Evolutionary conservation across 92 coral and sea anemone species (phyloP).

Genomic region (Porites rus): DNA sequence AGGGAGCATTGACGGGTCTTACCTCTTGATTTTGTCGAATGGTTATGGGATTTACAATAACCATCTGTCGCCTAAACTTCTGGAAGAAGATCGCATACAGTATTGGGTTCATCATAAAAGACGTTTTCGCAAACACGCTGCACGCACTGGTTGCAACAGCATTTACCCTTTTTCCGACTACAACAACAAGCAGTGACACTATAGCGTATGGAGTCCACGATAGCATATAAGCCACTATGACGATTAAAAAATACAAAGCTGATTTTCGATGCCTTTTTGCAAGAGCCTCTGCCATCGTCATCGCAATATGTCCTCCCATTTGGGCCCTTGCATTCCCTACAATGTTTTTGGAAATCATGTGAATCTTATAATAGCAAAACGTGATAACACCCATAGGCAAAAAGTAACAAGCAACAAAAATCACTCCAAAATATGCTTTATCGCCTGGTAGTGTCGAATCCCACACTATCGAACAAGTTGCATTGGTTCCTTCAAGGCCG

Average conservation of each 20-base stretch:
- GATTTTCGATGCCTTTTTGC: conserved; percentile 27
- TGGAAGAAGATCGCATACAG: conserved; percentile 33
- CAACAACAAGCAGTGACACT: conserved; percentile 36
- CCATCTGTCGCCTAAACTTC: conserved; percentile 35
- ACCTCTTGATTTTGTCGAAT: background rate
- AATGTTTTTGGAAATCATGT: conserved; percentile 39
- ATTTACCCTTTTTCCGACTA: conserved; percentile 1
- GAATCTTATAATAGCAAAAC: conserved; percentile 47
- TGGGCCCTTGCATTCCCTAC: conserved; percentile 10
- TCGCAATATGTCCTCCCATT: background rate
- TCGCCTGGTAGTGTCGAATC: conserved; percentile 53
- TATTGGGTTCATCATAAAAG: conserved; percentile 48
- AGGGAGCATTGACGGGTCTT: background rate
- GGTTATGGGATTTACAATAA: conserved; percentile 4
- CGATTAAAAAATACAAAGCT: conserved; percentile 33
- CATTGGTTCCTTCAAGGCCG: conserved; percentile 66
- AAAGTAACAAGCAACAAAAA: conserved; percentile 67
- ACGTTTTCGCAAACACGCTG: conserved; percentile 56
- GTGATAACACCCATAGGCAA: conserved; percentile 50
- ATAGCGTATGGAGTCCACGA: conserved; percentile 64
- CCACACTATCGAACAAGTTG: conserved; percentile 74
- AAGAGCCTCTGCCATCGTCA: conserved; percentile 32
- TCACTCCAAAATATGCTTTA: conserved; percentile 54
- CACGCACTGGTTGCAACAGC: conserved; percentile 39
- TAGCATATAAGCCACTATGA: conserved; percentile 27